phyloP scores from a whole-genome alignment of 2,113 vertebrate species.

The Taxidea taxus region DNA sequence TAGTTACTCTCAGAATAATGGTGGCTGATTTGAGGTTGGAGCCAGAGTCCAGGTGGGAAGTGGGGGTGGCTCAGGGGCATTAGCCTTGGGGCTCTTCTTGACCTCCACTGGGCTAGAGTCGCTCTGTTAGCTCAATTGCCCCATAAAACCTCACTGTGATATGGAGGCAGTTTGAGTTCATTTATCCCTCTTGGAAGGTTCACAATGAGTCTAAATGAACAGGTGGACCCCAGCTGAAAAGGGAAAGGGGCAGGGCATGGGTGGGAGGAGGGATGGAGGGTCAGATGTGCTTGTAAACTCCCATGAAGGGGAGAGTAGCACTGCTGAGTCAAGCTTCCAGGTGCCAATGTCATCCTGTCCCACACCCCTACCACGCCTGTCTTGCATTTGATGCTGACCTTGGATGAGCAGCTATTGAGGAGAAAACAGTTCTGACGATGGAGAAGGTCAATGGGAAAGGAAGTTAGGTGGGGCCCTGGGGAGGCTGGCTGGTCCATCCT shows the following conservation, averaged over 20 bases:
- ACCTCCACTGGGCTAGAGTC: background rate
- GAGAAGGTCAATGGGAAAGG: background rate
- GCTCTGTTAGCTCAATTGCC: slow-evolving; percentile 17
- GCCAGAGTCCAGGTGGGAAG: slow-evolving; percentile 8
- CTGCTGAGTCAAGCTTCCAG: background rate
- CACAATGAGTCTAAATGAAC: background rate
- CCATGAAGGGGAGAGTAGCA: background rate
- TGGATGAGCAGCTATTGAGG: background rate
- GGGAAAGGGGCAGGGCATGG: background rate
- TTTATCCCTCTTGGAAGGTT: slow-evolving; percentile 6
- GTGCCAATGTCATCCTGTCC: background rate
- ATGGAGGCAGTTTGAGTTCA: slow-evolving; percentile 11
- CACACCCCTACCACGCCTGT: background rate
- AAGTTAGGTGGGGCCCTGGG: background rate
- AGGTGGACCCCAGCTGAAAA: background rate
- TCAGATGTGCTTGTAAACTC: background rate
- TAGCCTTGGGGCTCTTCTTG: slow-evolving; percentile 21
- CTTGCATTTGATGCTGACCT: background rate
- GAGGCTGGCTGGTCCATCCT: background rate
- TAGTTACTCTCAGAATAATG: background rate
- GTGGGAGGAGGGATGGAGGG: background rate
- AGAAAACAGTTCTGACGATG: background rate
- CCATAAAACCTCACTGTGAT: slow-evolving; percentile 51
- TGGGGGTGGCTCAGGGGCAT: background rate
- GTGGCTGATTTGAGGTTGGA: background rate